Evolutionary conservation across 2,113 vertebrate genomes (phyloP).

Genomic region (Tupaia chinensis): DNA sequence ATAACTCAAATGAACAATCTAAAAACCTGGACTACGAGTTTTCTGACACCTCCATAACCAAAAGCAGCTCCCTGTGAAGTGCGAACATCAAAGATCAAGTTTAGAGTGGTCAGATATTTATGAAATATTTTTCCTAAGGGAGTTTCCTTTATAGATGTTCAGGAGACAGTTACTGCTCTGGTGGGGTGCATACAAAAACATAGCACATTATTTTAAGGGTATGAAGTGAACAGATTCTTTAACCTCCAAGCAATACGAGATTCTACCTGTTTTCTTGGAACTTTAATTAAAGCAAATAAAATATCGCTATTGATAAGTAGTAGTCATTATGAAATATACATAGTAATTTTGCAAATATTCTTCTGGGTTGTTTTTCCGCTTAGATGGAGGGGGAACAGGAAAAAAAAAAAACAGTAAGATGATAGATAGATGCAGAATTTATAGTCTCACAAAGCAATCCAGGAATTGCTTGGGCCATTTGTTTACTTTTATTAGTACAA

Average conservation of each 20-base stretch:
- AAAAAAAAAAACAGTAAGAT: background rate
- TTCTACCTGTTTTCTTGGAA: conserved; percentile 55
- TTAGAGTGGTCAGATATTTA: conserved; percentile 71
- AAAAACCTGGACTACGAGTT: conserved; percentile 34
- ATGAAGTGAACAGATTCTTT: conserved; percentile 59
- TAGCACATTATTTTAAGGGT: conserved; percentile 64
- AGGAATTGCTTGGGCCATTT: background rate
- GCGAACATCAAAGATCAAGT: conserved; percentile 72
- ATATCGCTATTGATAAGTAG: conserved; percentile 60
- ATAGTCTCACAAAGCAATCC: background rate
- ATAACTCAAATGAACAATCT: conserved; percentile 58
- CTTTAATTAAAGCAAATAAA: conserved; percentile 71
- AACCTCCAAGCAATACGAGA: conserved; percentile 44
- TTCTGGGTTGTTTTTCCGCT: background rate
- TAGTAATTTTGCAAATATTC: background rate
- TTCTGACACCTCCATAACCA: conserved; percentile 57
- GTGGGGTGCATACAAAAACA: background rate
- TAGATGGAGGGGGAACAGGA: background rate
- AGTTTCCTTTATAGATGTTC: conserved; percentile 47
- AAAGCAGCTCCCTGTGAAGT: conserved; percentile 73
- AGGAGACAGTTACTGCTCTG: background rate
- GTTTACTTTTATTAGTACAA: background rate
- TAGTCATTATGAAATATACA: conserved; percentile 36
- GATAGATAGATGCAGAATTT: background rate
- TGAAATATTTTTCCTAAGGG: conserved; percentile 71